These are phyloP conservation scores for Catharus fuscescens DNA, from an alignment of 2,113 vertebrate genomes.

Conservation along the genomic window DNA sequence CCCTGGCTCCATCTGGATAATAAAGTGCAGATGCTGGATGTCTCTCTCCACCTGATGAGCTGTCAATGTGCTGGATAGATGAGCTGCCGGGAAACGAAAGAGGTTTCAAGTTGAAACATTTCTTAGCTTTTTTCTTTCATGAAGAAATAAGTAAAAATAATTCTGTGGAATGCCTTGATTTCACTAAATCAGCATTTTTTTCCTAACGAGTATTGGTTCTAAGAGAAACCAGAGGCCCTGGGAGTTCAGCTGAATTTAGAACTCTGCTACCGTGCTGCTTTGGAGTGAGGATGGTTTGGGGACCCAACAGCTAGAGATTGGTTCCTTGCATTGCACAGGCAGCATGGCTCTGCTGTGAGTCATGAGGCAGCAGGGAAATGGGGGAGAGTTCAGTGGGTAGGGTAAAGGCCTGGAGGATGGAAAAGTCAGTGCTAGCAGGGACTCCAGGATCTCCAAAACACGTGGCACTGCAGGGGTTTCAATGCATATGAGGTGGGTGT, in stretches of 20 bases:
- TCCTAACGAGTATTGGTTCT: background rate
- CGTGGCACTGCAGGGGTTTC: background rate
- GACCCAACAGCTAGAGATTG: rapidly evolving
- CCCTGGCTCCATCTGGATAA: slow-evolving; percentile 30
- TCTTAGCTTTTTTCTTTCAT: background rate
- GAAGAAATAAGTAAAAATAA: background rate
- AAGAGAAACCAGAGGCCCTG: background rate
- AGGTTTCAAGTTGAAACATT: slow-evolving; percentile 17
- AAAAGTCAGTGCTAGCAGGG: background rate
- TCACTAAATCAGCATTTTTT: slow-evolving; percentile 25
- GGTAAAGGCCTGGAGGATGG: slow-evolving; percentile 11
- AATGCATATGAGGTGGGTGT: background rate
- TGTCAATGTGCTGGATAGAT: slow-evolving; percentile 52
- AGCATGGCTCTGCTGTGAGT: slow-evolving; percentile 4
- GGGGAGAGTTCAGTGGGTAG: slow-evolving; percentile 39
- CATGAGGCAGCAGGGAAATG: background rate
- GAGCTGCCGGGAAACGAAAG: slow-evolving; percentile 14
- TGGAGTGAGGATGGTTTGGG: background rate
- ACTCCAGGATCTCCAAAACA: background rate
- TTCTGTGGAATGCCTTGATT: background rate
- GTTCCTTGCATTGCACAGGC: background rate
- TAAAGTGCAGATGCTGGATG: slow-evolving; percentile 58
- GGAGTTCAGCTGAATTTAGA: background rate
- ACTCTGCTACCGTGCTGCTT: background rate
- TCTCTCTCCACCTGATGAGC: slow-evolving; percentile 53